Conservation (phyloP, 2,888 invertebrate species). For the Eumacrocentrus americanus region DNA sequence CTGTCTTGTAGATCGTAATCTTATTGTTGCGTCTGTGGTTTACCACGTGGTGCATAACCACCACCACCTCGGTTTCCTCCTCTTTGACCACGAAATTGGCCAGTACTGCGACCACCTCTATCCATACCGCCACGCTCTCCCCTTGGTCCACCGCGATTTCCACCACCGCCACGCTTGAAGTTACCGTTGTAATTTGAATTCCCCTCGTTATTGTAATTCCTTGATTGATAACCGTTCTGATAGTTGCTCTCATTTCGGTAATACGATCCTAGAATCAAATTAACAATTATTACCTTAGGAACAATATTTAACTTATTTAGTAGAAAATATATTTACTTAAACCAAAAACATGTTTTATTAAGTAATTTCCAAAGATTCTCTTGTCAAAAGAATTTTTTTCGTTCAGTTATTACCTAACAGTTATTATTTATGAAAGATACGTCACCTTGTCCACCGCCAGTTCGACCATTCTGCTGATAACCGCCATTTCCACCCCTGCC, state of each 20-base stretch:
- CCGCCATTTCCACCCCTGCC: conserved; percentile 62
- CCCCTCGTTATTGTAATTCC: conserved; percentile 53
- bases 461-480: conserved; percentile 60
- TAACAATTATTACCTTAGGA: no score
- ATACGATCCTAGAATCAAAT: conserved; percentile 47
- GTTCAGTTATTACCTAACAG: conserved; percentile 26
- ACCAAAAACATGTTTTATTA: background rate
- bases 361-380: no score
- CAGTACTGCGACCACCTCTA: conserved; percentile 50
- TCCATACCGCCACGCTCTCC: conserved; percentile 47
- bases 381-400: conserved; percentile 14
- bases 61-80: conserved; percentile 59
- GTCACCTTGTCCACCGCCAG: conserved; percentile 52
- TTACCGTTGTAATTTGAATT: conserved; percentile 50
- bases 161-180: conserved; percentile 50
- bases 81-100: conserved; percentile 56
- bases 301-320: background rate
- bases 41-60: conserved; percentile 52
- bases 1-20: conserved; percentile 11
- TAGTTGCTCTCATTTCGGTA: conserved; percentile 59
- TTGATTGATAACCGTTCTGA: conserved; percentile 61
- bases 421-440: no score
- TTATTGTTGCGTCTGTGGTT: conserved; percentile 54
- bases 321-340: background rate
- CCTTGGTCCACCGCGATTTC: conserved; percentile 44